Conservation (phyloP, 2,888 invertebrate genomes). For the Tetrapedia diversipes region DNA sequence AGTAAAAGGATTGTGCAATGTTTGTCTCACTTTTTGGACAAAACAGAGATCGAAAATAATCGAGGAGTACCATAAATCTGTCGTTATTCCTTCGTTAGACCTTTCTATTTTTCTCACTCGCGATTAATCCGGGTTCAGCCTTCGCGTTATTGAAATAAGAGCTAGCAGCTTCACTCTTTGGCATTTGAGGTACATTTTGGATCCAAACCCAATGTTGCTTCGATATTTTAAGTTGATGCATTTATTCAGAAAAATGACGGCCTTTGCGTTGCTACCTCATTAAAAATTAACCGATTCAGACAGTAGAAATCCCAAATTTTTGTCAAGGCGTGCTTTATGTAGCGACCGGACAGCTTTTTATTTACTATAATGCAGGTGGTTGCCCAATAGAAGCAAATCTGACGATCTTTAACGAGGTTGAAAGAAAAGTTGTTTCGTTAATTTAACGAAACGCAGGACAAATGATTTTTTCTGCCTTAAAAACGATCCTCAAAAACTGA, state of each 20-base stretch:
- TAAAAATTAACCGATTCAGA: background rate
- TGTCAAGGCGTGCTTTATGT: background rate
- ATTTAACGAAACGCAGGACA: too few species aligned
- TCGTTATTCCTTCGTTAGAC: background rate
- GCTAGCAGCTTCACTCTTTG: background rate
- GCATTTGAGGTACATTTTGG: background rate
- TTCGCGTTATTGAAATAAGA: background rate
- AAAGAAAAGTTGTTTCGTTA: background rate
- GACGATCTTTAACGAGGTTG: background rate
- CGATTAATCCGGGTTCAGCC: background rate
- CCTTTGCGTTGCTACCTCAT: background rate
- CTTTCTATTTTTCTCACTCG: background rate
- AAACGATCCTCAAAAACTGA: too few species aligned
- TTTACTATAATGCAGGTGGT: too few species aligned
- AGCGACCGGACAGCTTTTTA: background rate
- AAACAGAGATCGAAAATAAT: background rate
- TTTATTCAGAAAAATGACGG: background rate
- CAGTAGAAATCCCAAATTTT: background rate
- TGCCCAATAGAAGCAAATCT: background rate
- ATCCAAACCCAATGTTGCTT: background rate
- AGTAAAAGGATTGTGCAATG: constrained; percentile 33
- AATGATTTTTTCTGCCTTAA: too few species aligned
- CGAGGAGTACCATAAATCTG: background rate
- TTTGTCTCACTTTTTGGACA: constrained; percentile 5
- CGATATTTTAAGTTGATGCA: background rate